Conservation (phyloP, 2,888 invertebrate species). For the Drosophila heteroneura region DNA sequence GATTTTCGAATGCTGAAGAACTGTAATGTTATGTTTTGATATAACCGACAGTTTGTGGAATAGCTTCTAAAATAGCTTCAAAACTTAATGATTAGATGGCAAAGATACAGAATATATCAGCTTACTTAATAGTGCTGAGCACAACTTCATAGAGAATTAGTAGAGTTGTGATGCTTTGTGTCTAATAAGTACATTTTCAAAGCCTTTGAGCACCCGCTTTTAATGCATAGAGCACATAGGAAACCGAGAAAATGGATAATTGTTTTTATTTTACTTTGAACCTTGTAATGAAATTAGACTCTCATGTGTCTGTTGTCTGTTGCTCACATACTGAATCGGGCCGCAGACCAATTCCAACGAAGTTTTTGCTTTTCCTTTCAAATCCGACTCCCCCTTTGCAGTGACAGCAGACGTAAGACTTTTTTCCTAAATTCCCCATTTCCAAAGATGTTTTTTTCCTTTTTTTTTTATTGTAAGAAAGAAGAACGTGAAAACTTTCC, state of each 20-base stretch:
- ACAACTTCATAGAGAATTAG: not conserved
- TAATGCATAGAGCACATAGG: not conserved
- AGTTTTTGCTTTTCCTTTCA: constrained; percentile 52
- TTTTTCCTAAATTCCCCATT: constrained; percentile 29
- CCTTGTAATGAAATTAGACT: not conserved
- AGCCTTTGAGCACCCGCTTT: not conserved
- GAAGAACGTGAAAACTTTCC: constrained; percentile 61
- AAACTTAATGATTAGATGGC: not conserved
- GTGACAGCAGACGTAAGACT: constrained; percentile 39
- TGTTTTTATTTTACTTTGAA: not conserved
- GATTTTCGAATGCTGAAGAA: not conserved
- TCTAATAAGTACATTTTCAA: not conserved
- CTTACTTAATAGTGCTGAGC: not conserved
- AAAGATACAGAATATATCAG: not conserved
- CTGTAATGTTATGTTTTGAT: not conserved
- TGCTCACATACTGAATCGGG: constrained; percentile 28
- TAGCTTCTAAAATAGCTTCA: not conserved
- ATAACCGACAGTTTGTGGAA: not conserved
- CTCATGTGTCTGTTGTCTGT: constrained; percentile 5
- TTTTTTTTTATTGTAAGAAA: constrained; percentile 10
- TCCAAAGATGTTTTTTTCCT: constrained; percentile 4
- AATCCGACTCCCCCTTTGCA: constrained; percentile 5
- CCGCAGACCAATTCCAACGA: constrained; percentile 36
- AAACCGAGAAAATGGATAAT: not conserved
- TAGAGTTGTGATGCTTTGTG: not conserved